Evolutionary conservation across 2,797 vertebrate genomes (phyloP).

Genomic region (Coranthus polyacanthus): DNA sequence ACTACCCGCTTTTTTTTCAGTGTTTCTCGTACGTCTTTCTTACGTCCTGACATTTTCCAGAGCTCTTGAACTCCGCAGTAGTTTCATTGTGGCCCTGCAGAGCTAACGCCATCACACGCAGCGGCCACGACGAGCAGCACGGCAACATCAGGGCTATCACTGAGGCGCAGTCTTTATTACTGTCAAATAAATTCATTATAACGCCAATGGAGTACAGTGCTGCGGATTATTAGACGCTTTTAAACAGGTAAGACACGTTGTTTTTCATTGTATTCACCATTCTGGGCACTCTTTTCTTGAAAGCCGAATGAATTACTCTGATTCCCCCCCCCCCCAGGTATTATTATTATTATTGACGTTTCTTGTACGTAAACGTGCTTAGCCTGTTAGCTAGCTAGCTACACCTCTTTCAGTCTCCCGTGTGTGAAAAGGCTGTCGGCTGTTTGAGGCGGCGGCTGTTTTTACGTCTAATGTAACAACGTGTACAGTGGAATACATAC

Average conservation of each 20-base stretch:
- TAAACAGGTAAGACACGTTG: constrained; percentile 56
- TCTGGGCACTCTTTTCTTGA: neutral
- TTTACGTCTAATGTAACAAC: neutral
- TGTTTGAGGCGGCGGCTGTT: constrained; percentile 27
- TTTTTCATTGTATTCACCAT: neutral
- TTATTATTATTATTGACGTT: constrained; percentile 12
- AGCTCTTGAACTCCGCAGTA: constrained; percentile 44
- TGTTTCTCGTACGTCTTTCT: neutral
- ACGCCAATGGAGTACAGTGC: constrained; percentile 59
- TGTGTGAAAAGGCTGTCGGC: neutral
- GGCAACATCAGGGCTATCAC: constrained; percentile 41
- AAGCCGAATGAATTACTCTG: constrained; percentile 54
- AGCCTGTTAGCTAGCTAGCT: constrained; percentile 28
- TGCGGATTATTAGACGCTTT: constrained; percentile 46
- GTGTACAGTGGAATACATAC: neutral
- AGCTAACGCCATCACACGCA: constrained; percentile 78
- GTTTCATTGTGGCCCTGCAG: constrained; percentile 72
- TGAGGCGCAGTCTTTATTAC: constrained; percentile 10
- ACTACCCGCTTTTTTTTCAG: too few species aligned
- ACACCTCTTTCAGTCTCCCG: neutral
- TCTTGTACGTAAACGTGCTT: constrained; percentile 5
- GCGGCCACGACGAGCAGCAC: constrained; percentile 56
- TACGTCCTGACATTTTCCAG: neutral
- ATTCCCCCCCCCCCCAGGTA: constrained; percentile 21
- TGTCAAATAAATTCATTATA: neutral